A percentile compares a stretch with the other conserved stretches of the same genome.
Evolutionary conservation across 2,113 vertebrate genomes (phyloP).

Genomic region (human): GRCh38 chr18:48444001-48444500

Average conservation of each 20-base stretch:
- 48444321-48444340: not conserved
- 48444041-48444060: too few relatives aligned
- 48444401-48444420: not conserved
- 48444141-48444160: not conserved
- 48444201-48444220: slow-evolving; percentile 4
- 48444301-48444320: not conserved
- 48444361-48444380: not conserved
- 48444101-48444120: not conserved
- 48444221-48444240: not conserved
- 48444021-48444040: too few relatives aligned
- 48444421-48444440: not conserved
- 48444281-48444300: not conserved
- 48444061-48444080: too few relatives aligned
- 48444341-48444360: not conserved
- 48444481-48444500: not conserved
- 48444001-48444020: too few relatives aligned
- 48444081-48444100: too few relatives aligned
- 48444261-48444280: not conserved
- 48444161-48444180: not conserved
- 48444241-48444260: not conserved
- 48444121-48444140: not conserved
- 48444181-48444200: not conserved
- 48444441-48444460: not conserved
- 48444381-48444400: not conserved
- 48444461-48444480: not conserved